Evolutionary conservation across 2,888 invertebrate genomes (phyloP).

Genomic region (Diarsia brunnea): DNA sequence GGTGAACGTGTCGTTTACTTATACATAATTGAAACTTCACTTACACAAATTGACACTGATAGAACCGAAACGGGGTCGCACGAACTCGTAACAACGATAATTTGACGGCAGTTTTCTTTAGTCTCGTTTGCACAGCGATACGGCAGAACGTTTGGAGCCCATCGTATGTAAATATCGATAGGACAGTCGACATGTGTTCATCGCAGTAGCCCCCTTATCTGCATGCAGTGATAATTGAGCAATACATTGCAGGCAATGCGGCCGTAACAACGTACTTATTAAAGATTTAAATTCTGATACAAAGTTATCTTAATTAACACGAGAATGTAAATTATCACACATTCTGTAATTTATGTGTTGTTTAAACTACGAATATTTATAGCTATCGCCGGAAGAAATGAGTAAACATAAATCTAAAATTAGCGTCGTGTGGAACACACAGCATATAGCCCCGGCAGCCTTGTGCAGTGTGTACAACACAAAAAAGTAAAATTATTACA

Average conservation of each 20-base stretch:
- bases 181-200: constrained; percentile 47
- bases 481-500: constrained; percentile 69
- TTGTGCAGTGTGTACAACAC: constrained; percentile 65
- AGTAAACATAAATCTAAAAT: constrained; percentile 82
- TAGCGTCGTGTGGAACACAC: constrained; percentile 73
- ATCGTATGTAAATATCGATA: constrained; percentile 64
- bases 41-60: constrained; percentile 76
- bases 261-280: constrained; percentile 62
- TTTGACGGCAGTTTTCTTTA: constrained; percentile 72
- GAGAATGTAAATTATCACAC: constrained; percentile 61
- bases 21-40: constrained; percentile 70
- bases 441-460: constrained; percentile 33
- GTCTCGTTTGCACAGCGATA: constrained; percentile 51
- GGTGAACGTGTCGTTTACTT: constrained; percentile 46
- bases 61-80: constrained; percentile 73
- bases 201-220: constrained; percentile 68
- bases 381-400: constrained; percentile 79
- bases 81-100: constrained; percentile 71
- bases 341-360: constrained; percentile 70
- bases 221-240: constrained; percentile 73
- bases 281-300: constrained; percentile 55
- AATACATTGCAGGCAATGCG: constrained; percentile 67
- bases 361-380: constrained; percentile 79
- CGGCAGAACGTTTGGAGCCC: constrained; percentile 48
- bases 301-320: constrained; percentile 56